These are phyloP conservation scores for Silurus meridionalis DNA, from an alignment of 2,113 vertebrate genomes.

Conservation along the genomic window DNA sequence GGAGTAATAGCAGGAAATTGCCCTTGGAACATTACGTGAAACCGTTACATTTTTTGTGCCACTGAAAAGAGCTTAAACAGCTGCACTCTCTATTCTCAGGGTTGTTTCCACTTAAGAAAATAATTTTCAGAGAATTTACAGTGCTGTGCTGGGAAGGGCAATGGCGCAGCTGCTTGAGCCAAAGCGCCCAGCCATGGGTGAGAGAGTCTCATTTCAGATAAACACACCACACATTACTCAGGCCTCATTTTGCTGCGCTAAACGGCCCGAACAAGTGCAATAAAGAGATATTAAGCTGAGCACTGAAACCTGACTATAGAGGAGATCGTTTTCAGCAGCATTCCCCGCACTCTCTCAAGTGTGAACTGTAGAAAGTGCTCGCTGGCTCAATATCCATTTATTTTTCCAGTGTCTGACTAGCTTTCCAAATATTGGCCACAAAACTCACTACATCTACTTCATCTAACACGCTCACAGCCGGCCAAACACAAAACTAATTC, in stretches of 20 bases:
- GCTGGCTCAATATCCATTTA: constrained; percentile 67
- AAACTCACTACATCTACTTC: constrained; percentile 17
- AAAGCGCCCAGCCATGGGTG: constrained; percentile 58
- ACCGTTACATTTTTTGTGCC: constrained; percentile 64
- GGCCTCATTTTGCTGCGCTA: constrained; percentile 63
- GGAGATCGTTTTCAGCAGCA: constrained; percentile 57
- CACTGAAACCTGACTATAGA: constrained; percentile 43
- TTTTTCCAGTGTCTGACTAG: constrained; percentile 63
- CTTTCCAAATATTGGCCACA: constrained; percentile 58
- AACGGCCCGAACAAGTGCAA: constrained; percentile 70
- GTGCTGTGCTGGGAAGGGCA: constrained; percentile 59
- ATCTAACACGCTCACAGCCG: constrained; percentile 46
- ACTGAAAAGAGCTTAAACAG: constrained; percentile 56
- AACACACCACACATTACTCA: constrained; percentile 65
- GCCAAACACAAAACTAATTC: constrained; percentile 67
- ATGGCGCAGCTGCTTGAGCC: constrained; percentile 57
- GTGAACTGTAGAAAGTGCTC: constrained; percentile 62
- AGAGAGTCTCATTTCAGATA: constrained; percentile 65
- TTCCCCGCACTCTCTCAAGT: constrained; percentile 55
- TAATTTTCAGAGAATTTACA: constrained; percentile 68
- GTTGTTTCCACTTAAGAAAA: constrained; percentile 68
- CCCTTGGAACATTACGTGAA: constrained; percentile 54
- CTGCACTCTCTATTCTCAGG: constrained; percentile 63
- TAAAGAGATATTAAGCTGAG: constrained; percentile 58
- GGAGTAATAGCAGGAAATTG: constrained; percentile 76